Percentiles rank a stretch among this genome's conserved stretches.
phyloP scores from a whole-genome alignment of 2,888 invertebrate species.

The Drosophila kambysellisi region DNA sequence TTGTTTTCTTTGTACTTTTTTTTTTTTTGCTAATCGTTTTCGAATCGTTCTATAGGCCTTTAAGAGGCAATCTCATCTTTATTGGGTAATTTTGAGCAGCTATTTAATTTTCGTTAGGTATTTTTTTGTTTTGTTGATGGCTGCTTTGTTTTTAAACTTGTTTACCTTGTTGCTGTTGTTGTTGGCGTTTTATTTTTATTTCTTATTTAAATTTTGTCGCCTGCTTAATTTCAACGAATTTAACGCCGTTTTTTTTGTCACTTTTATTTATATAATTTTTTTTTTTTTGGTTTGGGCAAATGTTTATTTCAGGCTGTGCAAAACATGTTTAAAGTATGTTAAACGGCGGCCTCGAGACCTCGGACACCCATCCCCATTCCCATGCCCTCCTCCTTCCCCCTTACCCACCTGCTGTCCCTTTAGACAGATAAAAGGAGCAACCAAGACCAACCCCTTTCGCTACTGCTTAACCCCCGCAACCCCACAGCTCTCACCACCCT shows the following conservation, averaged over 20 bases:
- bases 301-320: constrained; percentile 52
- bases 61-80: constrained; percentile 44
- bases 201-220: constrained; percentile 45
- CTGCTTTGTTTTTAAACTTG: constrained; percentile 9
- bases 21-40: constrained; percentile 43
- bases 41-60: constrained; percentile 22
- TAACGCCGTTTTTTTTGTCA: constrained; percentile 36
- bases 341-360: constrained; percentile 53
- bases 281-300: constrained; percentile 3
- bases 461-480: constrained; percentile 1
- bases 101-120: constrained; percentile 34
- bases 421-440: constrained; percentile 65
- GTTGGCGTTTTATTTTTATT: constrained; percentile 28
- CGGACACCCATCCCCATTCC: constrained; percentile 10
- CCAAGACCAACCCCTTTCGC: constrained; percentile 29
- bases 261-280: not conserved
- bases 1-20: constrained; percentile 7
- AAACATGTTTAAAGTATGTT: constrained; percentile 80
- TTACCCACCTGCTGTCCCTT: constrained; percentile 47
- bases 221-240: constrained; percentile 65
- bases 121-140: constrained; percentile 13
- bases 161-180: constrained; percentile 16
- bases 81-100: constrained; percentile 40
- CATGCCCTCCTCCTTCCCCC: not conserved
- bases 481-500: not conserved